phyloP scores from a whole-genome alignment of 2,113 vertebrate genomes.

The Tamias sibiricus region DNA sequence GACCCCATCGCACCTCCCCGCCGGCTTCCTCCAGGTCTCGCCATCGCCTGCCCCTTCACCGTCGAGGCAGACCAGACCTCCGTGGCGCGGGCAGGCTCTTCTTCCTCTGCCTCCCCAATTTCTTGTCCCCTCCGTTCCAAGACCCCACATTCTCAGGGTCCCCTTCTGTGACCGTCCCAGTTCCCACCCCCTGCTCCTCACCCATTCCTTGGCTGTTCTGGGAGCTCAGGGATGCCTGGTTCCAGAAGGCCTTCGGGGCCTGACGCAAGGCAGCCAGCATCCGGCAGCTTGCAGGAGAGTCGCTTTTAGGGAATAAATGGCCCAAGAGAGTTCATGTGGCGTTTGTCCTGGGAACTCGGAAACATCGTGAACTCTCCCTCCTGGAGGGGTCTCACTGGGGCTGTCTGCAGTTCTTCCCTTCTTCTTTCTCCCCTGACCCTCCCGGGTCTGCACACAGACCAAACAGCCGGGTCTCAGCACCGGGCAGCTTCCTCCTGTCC shows the following conservation, averaged over 20 bases:
- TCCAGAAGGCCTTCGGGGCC: not conserved
- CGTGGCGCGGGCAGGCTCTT: fast-evolving
- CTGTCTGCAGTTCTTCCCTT: not conserved
- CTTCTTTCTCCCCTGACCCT: fast-evolving
- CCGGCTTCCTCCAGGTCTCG: fast-evolving
- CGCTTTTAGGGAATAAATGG: slow-evolving; percentile 49
- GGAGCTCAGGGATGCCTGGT: not conserved
- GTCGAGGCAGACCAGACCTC: fast-evolving
- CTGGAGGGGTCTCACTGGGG: not conserved
- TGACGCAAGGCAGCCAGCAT: not conserved
- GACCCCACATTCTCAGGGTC: not conserved
- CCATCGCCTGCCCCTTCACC: fast-evolving
- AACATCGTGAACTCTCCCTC: slow-evolving; percentile 35
- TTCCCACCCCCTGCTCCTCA: not conserved
- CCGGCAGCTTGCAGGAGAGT: not conserved
- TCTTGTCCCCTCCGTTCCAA: not conserved
- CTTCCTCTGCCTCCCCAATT: not conserved
- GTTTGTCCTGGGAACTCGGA: not conserved
- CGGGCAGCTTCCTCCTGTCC: not conserved
- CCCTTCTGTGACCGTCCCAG: not conserved
- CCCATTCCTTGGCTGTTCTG: not conserved
- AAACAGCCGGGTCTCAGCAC: not conserved
- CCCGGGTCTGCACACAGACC: not conserved
- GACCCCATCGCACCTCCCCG: not conserved
- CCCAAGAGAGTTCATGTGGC: not conserved